These are phyloP conservation scores for Distichodus sexfasciatus DNA, from an alignment of 2,797 vertebrate genomes.

Conservation along the genomic window DNA sequence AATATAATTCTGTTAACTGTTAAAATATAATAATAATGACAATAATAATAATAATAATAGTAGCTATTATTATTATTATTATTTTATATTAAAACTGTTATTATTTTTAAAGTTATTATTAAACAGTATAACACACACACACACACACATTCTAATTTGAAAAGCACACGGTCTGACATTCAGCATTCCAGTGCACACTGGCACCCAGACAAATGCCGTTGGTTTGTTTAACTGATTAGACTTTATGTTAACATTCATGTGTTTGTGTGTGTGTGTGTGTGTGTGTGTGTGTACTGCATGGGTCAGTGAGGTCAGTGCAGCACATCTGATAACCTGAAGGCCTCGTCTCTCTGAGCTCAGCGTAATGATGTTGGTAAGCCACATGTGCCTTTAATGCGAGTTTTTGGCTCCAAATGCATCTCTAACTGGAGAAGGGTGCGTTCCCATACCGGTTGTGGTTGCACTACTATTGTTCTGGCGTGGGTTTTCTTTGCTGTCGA, in stretches of 20 bases:
- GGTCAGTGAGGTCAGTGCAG: neutral
- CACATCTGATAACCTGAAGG: neutral
- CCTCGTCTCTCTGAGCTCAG: neutral
- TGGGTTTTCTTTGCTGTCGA: constrained; percentile 30
- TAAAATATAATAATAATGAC: too few relatives aligned
- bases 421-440: constrained; percentile 19
- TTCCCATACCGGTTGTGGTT: constrained; percentile 41
- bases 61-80: too few relatives aligned
- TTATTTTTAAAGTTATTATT: too few relatives aligned
- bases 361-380: constrained; percentile 28
- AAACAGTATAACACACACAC: too few relatives aligned
- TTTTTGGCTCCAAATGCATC: constrained; percentile 9
- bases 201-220: neutral
- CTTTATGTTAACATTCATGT: too few relatives aligned
- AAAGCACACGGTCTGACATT: neutral
- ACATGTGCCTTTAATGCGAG: constrained; percentile 39
- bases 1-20: too few relatives aligned
- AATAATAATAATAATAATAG: too few relatives aligned
- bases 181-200: neutral
- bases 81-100: too few relatives aligned
- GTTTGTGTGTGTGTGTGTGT: too few relatives aligned
- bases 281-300: neutral
- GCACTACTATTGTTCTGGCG: constrained; percentile 39
- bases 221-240: constrained; percentile 3
- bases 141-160: neutral